Conservation (phyloP, 2,888 invertebrate genomes). For the Amiota minor region DNA sequence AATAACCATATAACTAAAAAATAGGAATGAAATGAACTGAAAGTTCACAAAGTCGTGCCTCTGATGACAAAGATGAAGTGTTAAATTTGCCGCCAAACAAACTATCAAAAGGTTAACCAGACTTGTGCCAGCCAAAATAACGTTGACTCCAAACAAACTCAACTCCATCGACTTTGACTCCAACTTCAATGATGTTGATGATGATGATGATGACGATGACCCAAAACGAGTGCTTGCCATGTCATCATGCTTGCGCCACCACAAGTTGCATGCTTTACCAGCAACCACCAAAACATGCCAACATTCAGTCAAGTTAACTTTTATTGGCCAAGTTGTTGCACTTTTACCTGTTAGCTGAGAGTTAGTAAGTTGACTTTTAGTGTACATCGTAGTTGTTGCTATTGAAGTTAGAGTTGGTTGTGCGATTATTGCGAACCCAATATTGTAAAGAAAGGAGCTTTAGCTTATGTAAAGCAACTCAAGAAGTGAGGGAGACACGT, state of each 20-base stretch:
- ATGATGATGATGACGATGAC: too few species aligned
- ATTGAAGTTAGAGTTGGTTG: too few species aligned
- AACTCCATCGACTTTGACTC: not conserved
- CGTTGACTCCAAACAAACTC: not conserved
- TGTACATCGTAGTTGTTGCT: too few species aligned
- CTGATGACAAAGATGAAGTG: slow-evolving; percentile 1
- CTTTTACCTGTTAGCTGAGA: not conserved
- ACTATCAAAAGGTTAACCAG: slow-evolving; percentile 19
- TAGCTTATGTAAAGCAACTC: too few species aligned
- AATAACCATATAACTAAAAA: too few species aligned
- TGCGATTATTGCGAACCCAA: too few species aligned
- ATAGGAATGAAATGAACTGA: not conserved
- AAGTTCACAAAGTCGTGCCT: slow-evolving; percentile 13
- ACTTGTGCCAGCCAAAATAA: not conserved
- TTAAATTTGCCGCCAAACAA: slow-evolving; percentile 23
- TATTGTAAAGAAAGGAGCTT: too few species aligned
- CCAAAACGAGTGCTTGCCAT: not conserved
- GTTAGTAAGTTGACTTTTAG: not conserved
- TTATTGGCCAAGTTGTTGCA: slow-evolving; percentile 7
- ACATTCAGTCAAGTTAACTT: not conserved
- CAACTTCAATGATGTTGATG: not conserved
- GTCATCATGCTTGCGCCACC: not conserved
- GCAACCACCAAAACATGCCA: too few species aligned
- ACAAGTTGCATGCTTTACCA: not conserved
- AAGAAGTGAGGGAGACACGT: too few species aligned